Conservation (phyloP, 2,888 invertebrate genomes). For the Xylophagus ater region DNA sequence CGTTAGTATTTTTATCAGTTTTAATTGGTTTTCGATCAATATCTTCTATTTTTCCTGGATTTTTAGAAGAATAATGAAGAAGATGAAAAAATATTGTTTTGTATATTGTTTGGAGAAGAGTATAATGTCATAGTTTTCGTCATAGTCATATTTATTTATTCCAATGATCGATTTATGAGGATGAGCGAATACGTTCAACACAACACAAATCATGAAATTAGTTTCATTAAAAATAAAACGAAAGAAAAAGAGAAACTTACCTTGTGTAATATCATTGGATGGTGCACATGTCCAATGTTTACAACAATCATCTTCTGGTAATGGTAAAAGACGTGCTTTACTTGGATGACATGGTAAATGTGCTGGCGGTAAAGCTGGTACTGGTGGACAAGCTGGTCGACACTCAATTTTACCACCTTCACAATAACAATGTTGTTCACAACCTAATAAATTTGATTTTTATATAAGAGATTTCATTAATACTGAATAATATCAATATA, state of each 20-base stretch:
- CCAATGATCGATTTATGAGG: too few relatives aligned
- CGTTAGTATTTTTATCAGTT: too few relatives aligned
- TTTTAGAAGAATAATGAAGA: slow-evolving; percentile 8
- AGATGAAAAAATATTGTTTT: slow-evolving; percentile 1
- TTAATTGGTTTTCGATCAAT: too few relatives aligned
- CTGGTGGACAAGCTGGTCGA: slow-evolving; percentile 66
- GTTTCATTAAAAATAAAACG: too few relatives aligned
- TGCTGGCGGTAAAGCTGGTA: slow-evolving; percentile 64
- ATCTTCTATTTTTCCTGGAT: slow-evolving; percentile 5
- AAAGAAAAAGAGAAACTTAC: too few relatives aligned
- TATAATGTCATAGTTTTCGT: too few relatives aligned
- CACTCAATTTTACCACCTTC: slow-evolving; percentile 81
- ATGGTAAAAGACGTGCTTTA: slow-evolving; percentile 50
- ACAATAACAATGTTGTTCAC: slow-evolving; percentile 76
- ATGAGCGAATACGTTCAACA: too few relatives aligned
- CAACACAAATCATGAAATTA: too few relatives aligned
- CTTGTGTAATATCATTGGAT: slow-evolving; percentile 30
- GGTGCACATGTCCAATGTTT: slow-evolving; percentile 59
- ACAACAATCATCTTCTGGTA: slow-evolving; percentile 74
- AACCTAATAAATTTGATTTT: slow-evolving; percentile 45
- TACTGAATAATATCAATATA: too few relatives aligned
- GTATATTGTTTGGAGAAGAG: slow-evolving; percentile 1
- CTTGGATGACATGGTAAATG: slow-evolving; percentile 59
- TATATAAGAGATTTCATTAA: too few relatives aligned
- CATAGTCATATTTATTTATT: too few relatives aligned